Conservation (phyloP, 2,888 invertebrate species). For the Pammene fasciana region DNA sequence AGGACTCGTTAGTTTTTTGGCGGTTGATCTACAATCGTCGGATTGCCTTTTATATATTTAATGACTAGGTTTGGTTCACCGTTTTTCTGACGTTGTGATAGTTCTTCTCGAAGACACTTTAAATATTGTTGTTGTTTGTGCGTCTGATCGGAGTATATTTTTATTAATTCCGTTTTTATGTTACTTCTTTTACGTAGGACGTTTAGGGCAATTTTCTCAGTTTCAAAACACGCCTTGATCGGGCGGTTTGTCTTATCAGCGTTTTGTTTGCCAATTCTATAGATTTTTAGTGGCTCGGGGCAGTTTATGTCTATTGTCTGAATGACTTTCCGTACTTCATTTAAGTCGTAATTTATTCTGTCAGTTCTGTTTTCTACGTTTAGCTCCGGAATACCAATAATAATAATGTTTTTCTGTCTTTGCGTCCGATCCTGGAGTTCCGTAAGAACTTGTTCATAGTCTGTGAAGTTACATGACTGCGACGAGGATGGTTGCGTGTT, state of each 20-base stretch:
- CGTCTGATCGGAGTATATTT: conserved; percentile 34
- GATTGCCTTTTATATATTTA: conserved; percentile 32
- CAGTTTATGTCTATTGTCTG: not conserved
- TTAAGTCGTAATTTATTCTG: conserved; percentile 3
- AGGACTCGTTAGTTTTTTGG: conserved; percentile 41
- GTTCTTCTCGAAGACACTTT: conserved; percentile 17
- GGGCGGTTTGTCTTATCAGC: conserved; percentile 29
- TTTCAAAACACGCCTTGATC: conserved; percentile 24
- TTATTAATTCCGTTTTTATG: not conserved
- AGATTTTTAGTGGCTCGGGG: conserved; percentile 25
- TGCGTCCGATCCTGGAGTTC: conserved; percentile 32
- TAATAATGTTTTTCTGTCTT: conserved; percentile 29
- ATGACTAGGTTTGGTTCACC: conserved; percentile 28
- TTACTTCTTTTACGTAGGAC: conserved; percentile 19
- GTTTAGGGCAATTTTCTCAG: not conserved
- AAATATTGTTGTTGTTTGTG: conserved; percentile 14
- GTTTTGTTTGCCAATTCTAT: conserved; percentile 25
- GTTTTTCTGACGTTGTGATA: conserved; percentile 18
- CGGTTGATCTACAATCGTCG: conserved; percentile 11
- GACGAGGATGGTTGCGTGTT: not conserved
- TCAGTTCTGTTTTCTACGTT: conserved; percentile 1
- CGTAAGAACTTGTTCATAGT: conserved; percentile 6
- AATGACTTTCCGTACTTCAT: conserved; percentile 11
- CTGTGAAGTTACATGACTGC: no score
- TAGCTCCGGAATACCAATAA: conserved; percentile 31